Base-by-base conservation (phyloP, 1,140 invertebrate genomes). In the Zaprionus lachaisei region DNA sequence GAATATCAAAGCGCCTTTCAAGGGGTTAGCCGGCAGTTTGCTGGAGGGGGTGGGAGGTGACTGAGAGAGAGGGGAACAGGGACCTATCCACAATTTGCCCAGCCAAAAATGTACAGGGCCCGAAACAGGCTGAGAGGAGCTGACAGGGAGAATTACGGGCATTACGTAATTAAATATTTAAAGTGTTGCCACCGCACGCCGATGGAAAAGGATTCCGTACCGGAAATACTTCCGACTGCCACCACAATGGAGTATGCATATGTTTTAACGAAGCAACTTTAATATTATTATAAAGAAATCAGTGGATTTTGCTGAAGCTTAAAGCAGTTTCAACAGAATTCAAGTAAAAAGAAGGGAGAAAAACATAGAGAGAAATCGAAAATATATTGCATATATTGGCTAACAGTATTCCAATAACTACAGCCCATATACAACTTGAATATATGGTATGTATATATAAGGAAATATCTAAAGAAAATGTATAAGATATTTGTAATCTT, bases 111-210 rank as follows among this genome's bases (percentile, higher is more conserved):
- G 65, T 51, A 51, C 20, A 24, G 73, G 61, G 79, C 69, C 77
- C 38, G 14, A 2, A 73, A 67, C 28, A 28, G 6, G 26, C 26
- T 7, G 28, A 6, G 28, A 9, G 71, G 65, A 65, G 73, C 84
- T 80, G 65, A 41, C 66, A 41, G 73, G 31, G 9, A 61, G 72
- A 77, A 72, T 80, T 81, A 79, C 83, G 26, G 71, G 74, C 72
- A 89, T 87, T 83, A 89, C 69, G 75, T 78, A 81, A 90, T 84
- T 87, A 89, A 87, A 87, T 89, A 87, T 90, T 87, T 87, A 89
- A 89, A 81, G 84, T 76, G 69, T 62, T 83, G 62, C 65, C 69
- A 54, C 51, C 63, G 63, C 78, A 62, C 47, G 66, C 68, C 72
- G 51, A 38, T 22, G 56, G 37, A 55, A 34, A 76, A 76, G 66